These are phyloP conservation scores for Lymantria monacha DNA, from an alignment of 2,888 invertebrate species.

Conservation along the genomic window DNA sequence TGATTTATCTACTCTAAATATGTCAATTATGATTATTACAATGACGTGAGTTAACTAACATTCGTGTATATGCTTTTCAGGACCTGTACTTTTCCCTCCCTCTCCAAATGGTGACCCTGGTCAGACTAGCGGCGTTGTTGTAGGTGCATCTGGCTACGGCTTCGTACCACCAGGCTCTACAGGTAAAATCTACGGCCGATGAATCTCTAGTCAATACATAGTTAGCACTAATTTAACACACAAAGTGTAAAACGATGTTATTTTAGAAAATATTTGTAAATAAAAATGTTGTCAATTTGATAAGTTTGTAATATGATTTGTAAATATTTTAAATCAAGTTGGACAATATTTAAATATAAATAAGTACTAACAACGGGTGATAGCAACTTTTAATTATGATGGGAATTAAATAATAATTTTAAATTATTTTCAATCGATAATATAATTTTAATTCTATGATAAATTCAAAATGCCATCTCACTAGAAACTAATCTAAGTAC, in stretches of 20 bases:
- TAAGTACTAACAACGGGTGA: conserved; percentile 5
- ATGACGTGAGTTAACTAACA: too few relatives aligned
- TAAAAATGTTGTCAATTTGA: conserved; percentile 3
- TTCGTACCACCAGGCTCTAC: conserved; percentile 89
- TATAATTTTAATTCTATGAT: not conserved
- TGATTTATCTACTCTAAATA: too few relatives aligned
- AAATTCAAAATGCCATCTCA: not conserved
- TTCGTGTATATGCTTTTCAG: conserved; percentile 59
- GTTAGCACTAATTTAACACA: conserved; percentile 57
- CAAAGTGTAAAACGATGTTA: conserved; percentile 37
- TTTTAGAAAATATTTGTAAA: conserved; percentile 2
- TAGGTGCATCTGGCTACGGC: conserved; percentile 92
- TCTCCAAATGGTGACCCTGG: conserved; percentile 85
- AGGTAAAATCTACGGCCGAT: conserved; percentile 82
- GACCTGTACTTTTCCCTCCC: conserved; percentile 91
- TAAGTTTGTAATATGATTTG: conserved; percentile 4
- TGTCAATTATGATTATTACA: too few relatives aligned
- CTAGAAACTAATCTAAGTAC: not conserved
- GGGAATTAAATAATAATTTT: not conserved
- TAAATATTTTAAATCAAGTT: conserved; percentile 7
- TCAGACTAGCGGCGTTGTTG: conserved; percentile 90
- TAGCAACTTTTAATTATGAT: not conserved
- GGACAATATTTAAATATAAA: not conserved
- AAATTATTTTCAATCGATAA: not conserved
- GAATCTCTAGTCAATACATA: conserved; percentile 52